Evolutionary conservation across 2,797 vertebrate species (phyloP).

Genomic region (Gastrophryne carolinensis): DNA sequence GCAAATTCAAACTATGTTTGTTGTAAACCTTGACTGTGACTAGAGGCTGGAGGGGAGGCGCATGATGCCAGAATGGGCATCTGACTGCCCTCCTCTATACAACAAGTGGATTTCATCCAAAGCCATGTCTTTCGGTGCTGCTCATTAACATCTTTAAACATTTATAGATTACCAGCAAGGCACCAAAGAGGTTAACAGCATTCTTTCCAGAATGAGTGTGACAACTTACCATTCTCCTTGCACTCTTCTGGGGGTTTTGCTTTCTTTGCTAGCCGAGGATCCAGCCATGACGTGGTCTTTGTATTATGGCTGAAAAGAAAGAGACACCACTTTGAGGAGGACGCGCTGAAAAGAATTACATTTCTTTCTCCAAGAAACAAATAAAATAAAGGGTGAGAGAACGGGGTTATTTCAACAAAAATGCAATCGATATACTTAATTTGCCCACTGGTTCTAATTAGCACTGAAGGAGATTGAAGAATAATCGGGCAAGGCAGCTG

Average conservation of each 20-base stretch:
- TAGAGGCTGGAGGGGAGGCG: conserved; percentile 62
- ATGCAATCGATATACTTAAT: conserved; percentile 91
- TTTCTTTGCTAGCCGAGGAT: conserved; percentile 97
- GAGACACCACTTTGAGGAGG: conserved; percentile 80
- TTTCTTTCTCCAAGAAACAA: conserved; percentile 69
- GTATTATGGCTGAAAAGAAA: conserved; percentile 95
- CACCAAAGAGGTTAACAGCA: conserved; percentile 22
- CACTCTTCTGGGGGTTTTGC: conserved; percentile 98
- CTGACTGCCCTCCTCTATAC: conserved; percentile 64
- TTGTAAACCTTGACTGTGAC: conserved; percentile 63
- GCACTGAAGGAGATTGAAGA: conserved; percentile 78
- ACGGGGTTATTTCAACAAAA: conserved; percentile 78
- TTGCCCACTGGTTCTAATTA: conserved; percentile 89
- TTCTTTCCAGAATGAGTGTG: conserved; percentile 62
- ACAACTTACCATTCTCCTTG: conserved; percentile 94
- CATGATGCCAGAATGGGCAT: conserved; percentile 62
- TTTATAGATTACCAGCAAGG: background rate
- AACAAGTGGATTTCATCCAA: conserved; percentile 53
- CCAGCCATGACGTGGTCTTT: conserved; percentile 99
- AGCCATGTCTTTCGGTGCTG: conserved; percentile 6
- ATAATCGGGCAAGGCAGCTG: conserved; percentile 83
- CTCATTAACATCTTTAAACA: conserved; percentile 33
- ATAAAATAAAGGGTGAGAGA: conserved; percentile 55
- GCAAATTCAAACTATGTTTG: conserved; percentile 66
- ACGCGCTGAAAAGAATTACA: conserved; percentile 74